Evolutionary conservation across 2,888 invertebrate species (phyloP).

Genomic region (Drosophila maculinotata): DNA sequence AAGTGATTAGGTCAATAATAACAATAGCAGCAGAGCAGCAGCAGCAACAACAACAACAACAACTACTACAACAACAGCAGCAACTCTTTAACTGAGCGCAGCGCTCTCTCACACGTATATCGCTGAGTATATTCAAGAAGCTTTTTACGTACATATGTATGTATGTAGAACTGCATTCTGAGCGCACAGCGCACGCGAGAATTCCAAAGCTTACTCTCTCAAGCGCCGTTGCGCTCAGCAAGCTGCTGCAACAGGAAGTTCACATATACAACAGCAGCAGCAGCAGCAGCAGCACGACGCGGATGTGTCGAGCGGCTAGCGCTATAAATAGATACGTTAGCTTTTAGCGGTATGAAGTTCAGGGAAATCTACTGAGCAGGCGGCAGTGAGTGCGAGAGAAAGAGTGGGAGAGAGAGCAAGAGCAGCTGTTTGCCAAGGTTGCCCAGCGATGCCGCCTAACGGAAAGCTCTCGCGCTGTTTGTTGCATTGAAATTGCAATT

Average conservation of each 20-base stretch:
- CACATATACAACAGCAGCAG: conserved; percentile 20
- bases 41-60: conserved; percentile 27
- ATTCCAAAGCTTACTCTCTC: conserved; percentile 48
- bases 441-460: conserved; percentile 52
- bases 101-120: conserved; percentile 8
- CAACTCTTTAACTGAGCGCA: conserved; percentile 62
- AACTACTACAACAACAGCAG: conserved; percentile 61
- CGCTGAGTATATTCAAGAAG: not conserved
- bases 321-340: conserved; percentile 78
- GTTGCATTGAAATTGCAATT: conserved; percentile 69
- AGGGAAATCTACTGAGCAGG: conserved; percentile 80
- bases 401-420: conserved; percentile 10
- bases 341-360: conserved; percentile 81
- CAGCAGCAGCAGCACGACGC: conserved; percentile 43
- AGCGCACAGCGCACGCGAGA: conserved; percentile 37
- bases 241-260: conserved; percentile 73
- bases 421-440: conserved; percentile 74
- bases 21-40: conserved; percentile 67
- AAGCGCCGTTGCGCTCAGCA: conserved; percentile 17
- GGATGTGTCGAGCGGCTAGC: conserved; percentile 54
- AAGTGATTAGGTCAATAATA: conserved; percentile 85
- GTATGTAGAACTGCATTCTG: conserved; percentile 63
- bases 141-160: conserved; percentile 6
- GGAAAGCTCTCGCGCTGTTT: conserved; percentile 67
- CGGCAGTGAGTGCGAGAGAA: not conserved